Evolutionary conservation across 2,113 vertebrate species (phyloP).

Genomic region (Lasiurus borealis): DNA sequence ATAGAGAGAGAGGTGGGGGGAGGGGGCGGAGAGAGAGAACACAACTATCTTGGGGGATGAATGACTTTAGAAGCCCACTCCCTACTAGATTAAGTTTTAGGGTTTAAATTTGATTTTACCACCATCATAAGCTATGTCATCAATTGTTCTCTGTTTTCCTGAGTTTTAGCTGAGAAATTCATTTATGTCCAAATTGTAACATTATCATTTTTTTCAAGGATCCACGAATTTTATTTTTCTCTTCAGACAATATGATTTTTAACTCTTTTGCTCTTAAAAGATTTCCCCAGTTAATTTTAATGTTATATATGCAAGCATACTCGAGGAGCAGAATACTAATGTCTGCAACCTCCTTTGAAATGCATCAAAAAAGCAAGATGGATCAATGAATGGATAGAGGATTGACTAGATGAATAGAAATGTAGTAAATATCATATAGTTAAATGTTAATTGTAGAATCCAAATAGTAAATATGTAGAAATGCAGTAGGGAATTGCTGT

Average conservation of each 20-base stretch:
- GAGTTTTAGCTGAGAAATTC: slow-evolving; percentile 93
- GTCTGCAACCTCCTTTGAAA: slow-evolving; percentile 34
- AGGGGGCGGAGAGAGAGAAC: neutral
- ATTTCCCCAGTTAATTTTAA: slow-evolving; percentile 83
- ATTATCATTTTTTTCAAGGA: slow-evolving; percentile 91
- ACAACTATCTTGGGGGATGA: neutral
- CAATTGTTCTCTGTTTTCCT: slow-evolving; percentile 91
- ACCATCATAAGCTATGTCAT: slow-evolving; percentile 87
- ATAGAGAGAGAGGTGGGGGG: too few species aligned
- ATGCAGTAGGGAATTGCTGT: neutral
- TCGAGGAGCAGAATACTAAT: neutral
- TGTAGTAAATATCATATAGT: neutral
- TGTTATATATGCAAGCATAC: neutral
- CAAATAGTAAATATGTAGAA: neutral
- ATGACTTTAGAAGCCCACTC: neutral
- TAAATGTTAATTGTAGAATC: neutral
- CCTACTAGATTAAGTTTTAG: neutral
- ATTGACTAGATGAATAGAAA: neutral
- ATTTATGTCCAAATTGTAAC: slow-evolving; percentile 93
- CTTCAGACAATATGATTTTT: slow-evolving; percentile 88
- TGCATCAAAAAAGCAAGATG: neutral
- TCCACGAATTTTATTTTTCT: slow-evolving; percentile 84
- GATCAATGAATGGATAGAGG: neutral
- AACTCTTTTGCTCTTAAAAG: slow-evolving; percentile 91
- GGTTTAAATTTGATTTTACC: neutral